A percentile compares a stretch with the other conserved stretches of the same genome.
These are phyloP conservation scores for Pithys albifrons DNA, from an alignment of 2,113 vertebrate genomes.

Conservation along the genomic window DNA sequence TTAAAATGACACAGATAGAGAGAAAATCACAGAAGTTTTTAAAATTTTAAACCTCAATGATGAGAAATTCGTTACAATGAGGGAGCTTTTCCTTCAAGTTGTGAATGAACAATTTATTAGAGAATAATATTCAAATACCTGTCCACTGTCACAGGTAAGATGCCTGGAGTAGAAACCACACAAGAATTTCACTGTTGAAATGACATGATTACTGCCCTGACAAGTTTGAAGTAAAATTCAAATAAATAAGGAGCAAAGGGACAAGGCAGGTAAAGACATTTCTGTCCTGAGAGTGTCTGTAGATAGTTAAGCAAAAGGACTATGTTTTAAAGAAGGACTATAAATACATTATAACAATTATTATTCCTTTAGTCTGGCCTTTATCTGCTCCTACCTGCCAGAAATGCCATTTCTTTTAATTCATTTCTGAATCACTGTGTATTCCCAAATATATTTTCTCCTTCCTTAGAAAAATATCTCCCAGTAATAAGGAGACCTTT, in stretches of 20 bases:
- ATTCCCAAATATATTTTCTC: slow-evolving; percentile 14
- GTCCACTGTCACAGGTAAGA: too few relatives aligned
- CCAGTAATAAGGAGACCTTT: slow-evolving; percentile 54
- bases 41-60: too few relatives aligned
- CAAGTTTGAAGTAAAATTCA: not conserved
- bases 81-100: too few relatives aligned
- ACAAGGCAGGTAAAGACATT: not conserved
- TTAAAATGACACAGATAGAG: too few relatives aligned
- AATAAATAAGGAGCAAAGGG: not conserved
- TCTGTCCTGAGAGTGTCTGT: not conserved
- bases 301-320: not conserved
- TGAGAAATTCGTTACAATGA: too few relatives aligned
- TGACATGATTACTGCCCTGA: not conserved
- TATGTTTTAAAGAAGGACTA: not conserved
- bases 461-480: slow-evolving; percentile 21
- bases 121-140: not conserved
- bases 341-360: not conserved
- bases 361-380: not conserved
- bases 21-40: too few relatives aligned
- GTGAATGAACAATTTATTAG: too few relatives aligned
- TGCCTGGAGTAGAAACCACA: not conserved
- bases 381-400: not conserved
- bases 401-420: not conserved
- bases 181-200: not conserved
- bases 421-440: not conserved